Base-by-base conservation (phyloP, 2,797 vertebrate species). In the Valencia hispanica region DNA sequence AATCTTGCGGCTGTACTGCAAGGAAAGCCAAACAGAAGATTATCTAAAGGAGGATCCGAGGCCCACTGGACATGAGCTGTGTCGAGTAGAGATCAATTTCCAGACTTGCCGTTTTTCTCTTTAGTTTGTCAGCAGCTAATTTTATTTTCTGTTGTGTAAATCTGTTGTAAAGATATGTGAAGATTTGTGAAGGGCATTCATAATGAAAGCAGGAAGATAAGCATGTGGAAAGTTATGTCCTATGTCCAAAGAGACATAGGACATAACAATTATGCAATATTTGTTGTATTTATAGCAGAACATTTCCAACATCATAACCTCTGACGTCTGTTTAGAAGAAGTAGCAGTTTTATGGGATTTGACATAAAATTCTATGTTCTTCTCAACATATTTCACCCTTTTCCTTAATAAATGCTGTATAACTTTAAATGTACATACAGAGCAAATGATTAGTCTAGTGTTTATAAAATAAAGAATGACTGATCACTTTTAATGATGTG, bases 351-450 rank as follows among this genome's bases (percentile, higher is more conserved):
- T 11, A 47, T 47, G 32, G 63, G n/a, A 50, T 53, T 2, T 50
- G 22, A 39, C 73, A 36, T 75, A 2, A n/a, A 45, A 55, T 39
- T 34, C 17, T 20, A 41, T 1, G 78, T 66, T 22, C 32, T 20
- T 69, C 45, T 41, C 4, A 36, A 20, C 73, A 3, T 18, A 68
- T 32, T 74, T 68, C 34, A 20, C 48, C 50, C 47, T 14, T 45
- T 61, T 34, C 70, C 30, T 14, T 8, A 63, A 72, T 68, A 70
- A 50, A 32, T 32, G 50, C 51, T 1, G 34, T 66, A 36, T 77
- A 47, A 75, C n/a, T 11, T 77, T 25, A 55, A 79, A 74, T 85
- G 75, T 84, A 75, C 75, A 74, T 76, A 63, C 39, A 85, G 45
- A 65, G 8, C 47, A 72, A 73, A 15, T 41, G 70, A 43, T 68